Evolutionary conservation across 2,797 vertebrate genomes (phyloP).

Genomic region (Danio albolineatus): DNA sequence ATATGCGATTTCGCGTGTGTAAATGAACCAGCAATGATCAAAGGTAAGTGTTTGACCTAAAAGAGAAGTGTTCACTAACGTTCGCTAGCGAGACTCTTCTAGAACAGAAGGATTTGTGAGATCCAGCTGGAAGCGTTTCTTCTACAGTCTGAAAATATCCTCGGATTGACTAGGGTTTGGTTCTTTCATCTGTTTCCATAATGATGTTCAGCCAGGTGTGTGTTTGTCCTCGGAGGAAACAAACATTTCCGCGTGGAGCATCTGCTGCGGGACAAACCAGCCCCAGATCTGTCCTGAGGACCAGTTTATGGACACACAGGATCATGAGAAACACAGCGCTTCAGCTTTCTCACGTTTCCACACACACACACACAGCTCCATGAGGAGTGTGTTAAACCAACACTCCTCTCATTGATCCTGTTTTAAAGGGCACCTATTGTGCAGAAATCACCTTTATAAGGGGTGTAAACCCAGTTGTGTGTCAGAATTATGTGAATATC

Average conservation of each 20-base stretch:
- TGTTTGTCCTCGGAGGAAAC: conserved; percentile 55
- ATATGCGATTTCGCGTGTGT: no score
- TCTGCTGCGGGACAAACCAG: conserved; percentile 58
- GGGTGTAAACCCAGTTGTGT: no score
- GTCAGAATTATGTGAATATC: no score
- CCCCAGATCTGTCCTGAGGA: not conserved
- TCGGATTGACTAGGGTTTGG: not conserved
- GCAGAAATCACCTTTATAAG: no score
- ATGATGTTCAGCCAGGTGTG: conserved; percentile 22
- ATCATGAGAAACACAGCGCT: no score
- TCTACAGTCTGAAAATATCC: not conserved
- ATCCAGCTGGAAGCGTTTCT: not conserved
- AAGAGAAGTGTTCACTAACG: not conserved
- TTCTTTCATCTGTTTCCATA: conserved; percentile 32
- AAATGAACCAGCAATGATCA: no score
- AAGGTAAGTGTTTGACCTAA: not conserved
- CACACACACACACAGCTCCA: no score
- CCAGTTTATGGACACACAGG: no score
- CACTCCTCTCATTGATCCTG: no score
- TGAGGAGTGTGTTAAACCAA: no score
- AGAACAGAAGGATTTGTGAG: not conserved
- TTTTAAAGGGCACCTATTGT: no score
- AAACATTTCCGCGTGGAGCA: conserved; percentile 35
- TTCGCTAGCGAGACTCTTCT: not conserved
- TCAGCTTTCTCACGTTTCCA: no score